Conservation (phyloP, 2,113 vertebrate genomes). For the Nothoprocta perdicaria region DNA sequence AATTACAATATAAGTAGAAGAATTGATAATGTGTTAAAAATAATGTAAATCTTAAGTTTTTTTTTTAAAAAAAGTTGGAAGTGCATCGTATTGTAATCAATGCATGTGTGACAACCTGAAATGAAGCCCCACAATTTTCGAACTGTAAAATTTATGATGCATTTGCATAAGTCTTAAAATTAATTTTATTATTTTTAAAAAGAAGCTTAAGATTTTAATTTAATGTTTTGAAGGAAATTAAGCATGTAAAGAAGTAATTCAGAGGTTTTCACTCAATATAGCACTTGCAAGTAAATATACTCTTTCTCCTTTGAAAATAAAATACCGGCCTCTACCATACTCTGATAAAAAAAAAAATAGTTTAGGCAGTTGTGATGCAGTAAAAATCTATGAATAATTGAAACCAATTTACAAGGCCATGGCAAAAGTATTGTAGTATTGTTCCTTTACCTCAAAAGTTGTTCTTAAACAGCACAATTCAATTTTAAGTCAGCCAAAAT, state of each 20-base stretch:
- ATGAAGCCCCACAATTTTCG: constrained; percentile 12
- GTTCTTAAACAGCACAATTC: constrained; percentile 58
- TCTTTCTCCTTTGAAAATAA: too few species aligned
- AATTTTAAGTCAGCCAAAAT: constrained; percentile 56
- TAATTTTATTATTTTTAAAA: background rate
- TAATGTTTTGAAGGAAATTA: constrained; percentile 2
- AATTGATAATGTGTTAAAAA: background rate
- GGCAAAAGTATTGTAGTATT: constrained; percentile 33
- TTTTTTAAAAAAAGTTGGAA: background rate
- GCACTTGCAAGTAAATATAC: too few species aligned
- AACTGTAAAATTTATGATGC: background rate
- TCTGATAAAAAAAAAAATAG: constrained; percentile 64
- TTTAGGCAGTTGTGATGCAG: constrained; percentile 21
- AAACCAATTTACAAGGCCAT: constrained; percentile 55
- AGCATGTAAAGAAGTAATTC: background rate
- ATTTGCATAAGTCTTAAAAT: constrained; percentile 24
- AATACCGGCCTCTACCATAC: too few species aligned
- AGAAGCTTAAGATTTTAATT: background rate
- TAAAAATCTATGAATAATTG: constrained; percentile 58
- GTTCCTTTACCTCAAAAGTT: constrained; percentile 24
- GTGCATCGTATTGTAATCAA: background rate
- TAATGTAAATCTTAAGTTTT: too few species aligned
- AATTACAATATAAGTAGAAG: background rate
- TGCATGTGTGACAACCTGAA: background rate
- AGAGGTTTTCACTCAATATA: background rate